phyloP scores from a whole-genome alignment of 2,113 vertebrate species.

The Eubucco bourcierii region DNA sequence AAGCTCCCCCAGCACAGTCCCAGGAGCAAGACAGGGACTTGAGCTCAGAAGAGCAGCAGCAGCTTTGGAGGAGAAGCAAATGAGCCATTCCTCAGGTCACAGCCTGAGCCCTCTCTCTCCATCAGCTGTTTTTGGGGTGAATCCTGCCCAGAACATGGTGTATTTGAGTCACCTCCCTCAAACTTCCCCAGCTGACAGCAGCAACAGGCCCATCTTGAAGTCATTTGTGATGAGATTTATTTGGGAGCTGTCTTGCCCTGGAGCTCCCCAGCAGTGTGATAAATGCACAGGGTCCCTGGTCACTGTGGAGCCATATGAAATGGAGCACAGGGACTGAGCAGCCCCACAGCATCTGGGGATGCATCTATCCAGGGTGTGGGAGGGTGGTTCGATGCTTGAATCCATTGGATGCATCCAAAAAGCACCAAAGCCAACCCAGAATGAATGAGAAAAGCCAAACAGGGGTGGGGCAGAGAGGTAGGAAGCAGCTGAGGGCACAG shows the following conservation, averaged over 20 bases:
- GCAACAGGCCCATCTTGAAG: background rate
- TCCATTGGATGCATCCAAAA: background rate
- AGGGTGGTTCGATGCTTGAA: background rate
- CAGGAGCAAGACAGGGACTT: background rate
- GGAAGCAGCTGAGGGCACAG: background rate
- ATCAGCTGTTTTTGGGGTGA: accelerated
- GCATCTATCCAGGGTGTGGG: accelerated
- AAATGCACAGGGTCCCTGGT: background rate
- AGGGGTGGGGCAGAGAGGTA: background rate
- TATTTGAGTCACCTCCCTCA: accelerated
- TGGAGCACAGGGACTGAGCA: accelerated
- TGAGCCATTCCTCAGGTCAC: background rate
- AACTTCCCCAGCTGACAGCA: background rate
- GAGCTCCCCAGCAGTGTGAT: background rate
- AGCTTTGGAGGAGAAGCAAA: background rate
- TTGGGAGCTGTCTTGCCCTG: background rate
- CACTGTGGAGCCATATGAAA: accelerated
- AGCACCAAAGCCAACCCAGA: background rate
- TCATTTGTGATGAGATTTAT: background rate
- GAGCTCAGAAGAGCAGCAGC: background rate
- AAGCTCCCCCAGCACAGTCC: background rate
- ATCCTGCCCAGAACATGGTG: accelerated
- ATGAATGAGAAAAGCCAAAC: accelerated
- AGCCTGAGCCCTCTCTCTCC: background rate
- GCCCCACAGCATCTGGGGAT: accelerated